Evolutionary conservation across 2,888 invertebrate species (phyloP), one percentile per base, ranked within the genome.

Genomic region (Syritta pipiens): DNA sequence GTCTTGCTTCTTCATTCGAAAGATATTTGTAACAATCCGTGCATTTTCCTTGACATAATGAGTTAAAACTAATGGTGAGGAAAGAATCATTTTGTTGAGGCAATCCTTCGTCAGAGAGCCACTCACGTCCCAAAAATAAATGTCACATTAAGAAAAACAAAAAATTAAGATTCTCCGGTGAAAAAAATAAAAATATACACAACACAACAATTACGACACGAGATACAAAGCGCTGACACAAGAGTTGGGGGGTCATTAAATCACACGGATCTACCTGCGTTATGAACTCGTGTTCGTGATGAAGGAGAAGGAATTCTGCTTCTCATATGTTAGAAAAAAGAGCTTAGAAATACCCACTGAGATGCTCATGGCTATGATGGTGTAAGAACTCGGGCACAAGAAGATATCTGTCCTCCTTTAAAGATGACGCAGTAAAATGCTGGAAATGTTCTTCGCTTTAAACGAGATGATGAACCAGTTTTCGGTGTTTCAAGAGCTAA

Each of bases 71-170:
- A 24, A 46, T 46, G 22, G 26, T 46, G 46, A 46, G 26, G 26
- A 26, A 46, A 46, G 24, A 46, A 26, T 26, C 22, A 9, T 24
- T 46, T 46, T 46, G 26, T 46, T 26, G 46, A 26, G 7, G 46
- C 26, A 24, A 24, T 24, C n/a, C 7, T 19, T 12, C 24, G 24
- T 24, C 12, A 12, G n/a, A 44, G n/a, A n/a, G n/a, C n/a, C n/a
- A 26, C 46, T 26, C 46, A 46, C 46, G 46, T 46, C 6, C 46
- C 46, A 10, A 46, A 46, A 44, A 46, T 46, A 46, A 46, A 46
- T 12, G 26, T 46, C 24, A 24, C 24, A 44, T 44, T 44, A 44
- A 12, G 24, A 10, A 24, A 12, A n/a, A n/a, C n/a, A n/a, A n/a
- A n/a, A n/a, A n/a, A n/a, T n/a, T n/a, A 24, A 44, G 10, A 42